phyloP scores from a whole-genome alignment of 2,888 invertebrate species.

The Archips crataeganus region DNA sequence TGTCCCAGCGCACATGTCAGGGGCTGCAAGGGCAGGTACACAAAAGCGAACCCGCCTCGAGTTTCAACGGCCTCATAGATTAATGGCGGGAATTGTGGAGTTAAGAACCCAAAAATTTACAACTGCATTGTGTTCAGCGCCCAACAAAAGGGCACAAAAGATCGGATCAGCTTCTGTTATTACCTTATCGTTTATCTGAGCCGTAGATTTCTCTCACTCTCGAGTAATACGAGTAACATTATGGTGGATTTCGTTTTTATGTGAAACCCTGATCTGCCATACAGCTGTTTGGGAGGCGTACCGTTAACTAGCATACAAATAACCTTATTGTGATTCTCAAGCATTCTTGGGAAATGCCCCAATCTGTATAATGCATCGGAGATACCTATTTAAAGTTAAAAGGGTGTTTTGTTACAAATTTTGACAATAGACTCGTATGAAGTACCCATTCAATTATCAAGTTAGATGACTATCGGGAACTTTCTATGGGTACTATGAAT shows the following conservation, averaged over 20 bases:
- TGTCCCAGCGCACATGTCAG: constrained; percentile 80
- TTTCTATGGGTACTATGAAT: constrained; percentile 1
- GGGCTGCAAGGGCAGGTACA: constrained; percentile 78
- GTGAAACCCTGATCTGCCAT: constrained; percentile 58
- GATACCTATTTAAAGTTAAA: constrained; percentile 41
- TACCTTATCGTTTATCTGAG: constrained; percentile 80
- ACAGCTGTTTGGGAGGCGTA: constrained; percentile 81
- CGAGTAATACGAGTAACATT: constrained; percentile 77
- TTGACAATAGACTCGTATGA: constrained; percentile 29
- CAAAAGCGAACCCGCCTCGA: constrained; percentile 77
- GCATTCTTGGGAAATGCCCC: constrained; percentile 51
- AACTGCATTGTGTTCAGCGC: constrained; percentile 77
- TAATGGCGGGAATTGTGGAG: constrained; percentile 83
- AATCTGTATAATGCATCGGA: constrained; percentile 38
- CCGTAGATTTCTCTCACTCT: constrained; percentile 79
- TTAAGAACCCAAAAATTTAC: constrained; percentile 85
- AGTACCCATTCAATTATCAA: constrained; percentile 11
- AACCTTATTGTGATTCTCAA: constrained; percentile 60
- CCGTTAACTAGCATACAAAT: constrained; percentile 74
- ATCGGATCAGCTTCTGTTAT: constrained; percentile 83
- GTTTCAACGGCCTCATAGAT: constrained; percentile 82
- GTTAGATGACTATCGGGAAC: constrained; percentile 24
- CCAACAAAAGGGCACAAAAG: constrained; percentile 80
- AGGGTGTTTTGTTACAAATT: constrained; percentile 40
- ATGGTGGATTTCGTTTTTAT: constrained; percentile 63